phyloP scores from a whole-genome alignment of 2,113 vertebrate species.

The Peromyscus californicus region DNA sequence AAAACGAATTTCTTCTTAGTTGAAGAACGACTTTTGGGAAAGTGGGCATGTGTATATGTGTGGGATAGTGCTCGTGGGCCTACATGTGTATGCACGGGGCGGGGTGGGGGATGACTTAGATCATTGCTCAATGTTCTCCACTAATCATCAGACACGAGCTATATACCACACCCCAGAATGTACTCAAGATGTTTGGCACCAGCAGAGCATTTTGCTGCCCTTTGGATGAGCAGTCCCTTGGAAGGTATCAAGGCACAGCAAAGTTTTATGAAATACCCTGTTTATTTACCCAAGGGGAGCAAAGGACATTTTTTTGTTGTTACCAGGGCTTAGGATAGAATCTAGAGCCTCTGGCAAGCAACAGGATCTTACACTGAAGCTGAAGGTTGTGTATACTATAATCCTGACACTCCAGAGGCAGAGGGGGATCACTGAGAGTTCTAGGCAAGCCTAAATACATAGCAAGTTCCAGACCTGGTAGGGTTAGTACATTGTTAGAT shows the following conservation, averaged over 20 bases:
- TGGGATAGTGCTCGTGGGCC: rapidly evolving
- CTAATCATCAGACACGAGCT: slow-evolving; percentile 48
- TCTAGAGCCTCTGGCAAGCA: not conserved
- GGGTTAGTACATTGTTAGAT: not conserved
- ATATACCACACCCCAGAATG: slow-evolving; percentile 56
- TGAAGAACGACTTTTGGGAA: slow-evolving; percentile 22
- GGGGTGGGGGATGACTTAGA: not conserved
- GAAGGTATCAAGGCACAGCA: slow-evolving; percentile 21
- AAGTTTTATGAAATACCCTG: slow-evolving; percentile 23
- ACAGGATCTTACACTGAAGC: not conserved
- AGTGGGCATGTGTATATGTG: not conserved
- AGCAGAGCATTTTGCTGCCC: slow-evolving; percentile 20
- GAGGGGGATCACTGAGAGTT: not conserved
- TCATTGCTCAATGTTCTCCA: slow-evolving; percentile 61
- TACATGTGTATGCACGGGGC: not conserved
- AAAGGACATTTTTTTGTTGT: not conserved
- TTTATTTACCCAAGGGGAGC: slow-evolving; percentile 33
- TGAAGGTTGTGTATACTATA: not conserved
- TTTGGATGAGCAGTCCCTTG: slow-evolving; percentile 35
- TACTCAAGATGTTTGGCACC: slow-evolving; percentile 69
- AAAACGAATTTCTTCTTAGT: slow-evolving; percentile 18
- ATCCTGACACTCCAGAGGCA: not conserved
- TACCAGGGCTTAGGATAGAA: not conserved
- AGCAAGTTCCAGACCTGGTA: not conserved
- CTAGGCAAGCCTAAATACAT: not conserved